Base-by-base conservation (phyloP, 2,113 vertebrate species). In the Austrofundulus limnaeus region DNA sequence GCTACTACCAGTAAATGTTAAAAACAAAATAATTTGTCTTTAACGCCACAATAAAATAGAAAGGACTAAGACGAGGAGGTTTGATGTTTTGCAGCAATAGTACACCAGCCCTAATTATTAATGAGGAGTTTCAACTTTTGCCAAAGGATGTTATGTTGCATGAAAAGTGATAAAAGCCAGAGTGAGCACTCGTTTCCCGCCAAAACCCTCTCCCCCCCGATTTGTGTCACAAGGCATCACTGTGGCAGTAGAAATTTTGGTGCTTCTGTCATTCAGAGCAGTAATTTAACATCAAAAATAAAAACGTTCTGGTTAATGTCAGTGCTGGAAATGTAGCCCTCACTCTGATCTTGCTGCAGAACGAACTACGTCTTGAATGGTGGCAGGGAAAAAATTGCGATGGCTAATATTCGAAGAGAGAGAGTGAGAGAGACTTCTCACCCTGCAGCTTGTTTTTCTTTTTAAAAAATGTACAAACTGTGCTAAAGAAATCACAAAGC, bases 401-500 rank as follows among this genome's bases (percentile, higher is more conserved):
- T 65, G 74, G 77, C 43, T 56, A 53, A 53, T 63, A 39, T 65
- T 70, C 34, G 51, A 70, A 81, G 48, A 73, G 21, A 60, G 28
- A 77, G 78, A 81, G 48, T 72, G 21, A 60, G 28, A 77, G 78
- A 48, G 67, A 63, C 66, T 70, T 81, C 68, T 65, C 72, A 81
- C 81, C 70, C 65, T 76, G 77, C 81, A 84, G 77, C 82, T 83
- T 80, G 83, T 83, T 83, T n/a, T n/a, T n/a, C n/a, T n/a, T n/a
- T 28, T 82, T 68, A 70, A 77, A 78, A 75, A 83, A 83, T 70
- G 75, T 67, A 77, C 71, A 81, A 83, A 82, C 53, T 52, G 61
- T 78, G 71, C 69, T 76, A 85, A 85, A 76, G 64, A 82, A 85
- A 85, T 83, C 72, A 82, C 77, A 82, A 86, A 88, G 83, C 90